Conservation (phyloP, 2,888 invertebrate genomes). For the Papilio demoleus region DNA sequence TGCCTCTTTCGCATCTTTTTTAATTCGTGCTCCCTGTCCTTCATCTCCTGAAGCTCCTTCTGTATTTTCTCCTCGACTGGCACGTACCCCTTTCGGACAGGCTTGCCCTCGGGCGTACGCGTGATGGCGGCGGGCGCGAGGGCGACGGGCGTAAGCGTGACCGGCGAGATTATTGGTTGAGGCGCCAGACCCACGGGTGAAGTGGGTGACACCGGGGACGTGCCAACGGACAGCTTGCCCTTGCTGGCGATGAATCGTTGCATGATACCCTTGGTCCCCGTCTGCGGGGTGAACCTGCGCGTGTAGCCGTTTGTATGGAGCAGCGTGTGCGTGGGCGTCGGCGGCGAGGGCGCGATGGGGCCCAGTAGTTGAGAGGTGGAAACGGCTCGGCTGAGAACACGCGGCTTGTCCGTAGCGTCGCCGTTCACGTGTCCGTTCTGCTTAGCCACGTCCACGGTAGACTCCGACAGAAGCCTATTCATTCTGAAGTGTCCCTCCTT, state of each 20-base stretch:
- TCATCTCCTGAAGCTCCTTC: slow-evolving; percentile 93
- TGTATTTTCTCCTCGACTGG: slow-evolving; percentile 95
- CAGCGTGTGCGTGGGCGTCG: slow-evolving; percentile 60
- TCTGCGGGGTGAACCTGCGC: slow-evolving; percentile 85
- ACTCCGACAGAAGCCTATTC: slow-evolving; percentile 75
- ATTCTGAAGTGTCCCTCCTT: slow-evolving; percentile 83
- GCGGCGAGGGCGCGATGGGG: slow-evolving; percentile 67
- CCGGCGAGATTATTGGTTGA: slow-evolving; percentile 72
- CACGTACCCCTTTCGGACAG: slow-evolving; percentile 89
- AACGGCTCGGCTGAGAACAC: slow-evolving; percentile 71
- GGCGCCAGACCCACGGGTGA: slow-evolving; percentile 63
- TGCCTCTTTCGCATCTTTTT: slow-evolving; percentile 86
- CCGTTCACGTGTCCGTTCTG: slow-evolving; percentile 75
- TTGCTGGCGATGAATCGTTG: slow-evolving; percentile 92
- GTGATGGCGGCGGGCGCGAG: slow-evolving; percentile 69
- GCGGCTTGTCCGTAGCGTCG: slow-evolving; percentile 60
- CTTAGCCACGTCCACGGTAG: slow-evolving; percentile 76
- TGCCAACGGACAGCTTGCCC: slow-evolving; percentile 83
- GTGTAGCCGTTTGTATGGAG: slow-evolving; percentile 79
- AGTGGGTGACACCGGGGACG: slow-evolving; percentile 56
- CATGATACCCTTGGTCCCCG: slow-evolving; percentile 91
- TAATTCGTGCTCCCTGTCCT: slow-evolving; percentile 90
- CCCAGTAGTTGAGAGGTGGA: slow-evolving; percentile 77
- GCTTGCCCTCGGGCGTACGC: slow-evolving; percentile 85
- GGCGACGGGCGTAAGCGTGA: slow-evolving; percentile 55